A percentile compares a stretch with the other conserved stretches of the same genome.
phyloP scores from a whole-genome alignment of 2,797 vertebrate species.

The Sphaeramia orbicularis region DNA sequence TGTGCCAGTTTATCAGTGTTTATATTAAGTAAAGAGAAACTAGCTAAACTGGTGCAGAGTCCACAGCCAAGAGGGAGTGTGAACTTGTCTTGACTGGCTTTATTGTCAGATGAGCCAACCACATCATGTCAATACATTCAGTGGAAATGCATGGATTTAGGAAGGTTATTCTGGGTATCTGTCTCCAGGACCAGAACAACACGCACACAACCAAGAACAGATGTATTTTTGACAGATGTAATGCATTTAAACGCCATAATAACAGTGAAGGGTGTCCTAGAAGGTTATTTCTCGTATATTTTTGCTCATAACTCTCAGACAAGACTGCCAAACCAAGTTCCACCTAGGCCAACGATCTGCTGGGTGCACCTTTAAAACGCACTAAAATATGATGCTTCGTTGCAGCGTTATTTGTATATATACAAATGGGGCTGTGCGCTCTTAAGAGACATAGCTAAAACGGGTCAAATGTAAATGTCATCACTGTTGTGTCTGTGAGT shows the following conservation, averaged over 20 bases:
- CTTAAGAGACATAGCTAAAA: not conserved
- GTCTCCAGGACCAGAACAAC: too few relatives aligned
- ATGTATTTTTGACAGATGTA: constrained; percentile 1
- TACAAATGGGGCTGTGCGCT: not conserved
- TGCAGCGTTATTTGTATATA: constrained; percentile 1
- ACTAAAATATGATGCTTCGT: constrained; percentile 11
- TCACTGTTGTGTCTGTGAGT: constrained; percentile 11
- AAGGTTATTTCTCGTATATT: constrained; percentile 4
- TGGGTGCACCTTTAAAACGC: not conserved
- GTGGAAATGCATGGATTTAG: not conserved
- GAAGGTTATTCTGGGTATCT: constrained; percentile 2
- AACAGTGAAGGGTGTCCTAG: not conserved
- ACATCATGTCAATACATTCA: constrained; percentile 45
- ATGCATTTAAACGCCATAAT: constrained; percentile 6
- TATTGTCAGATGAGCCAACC: constrained; percentile 41
- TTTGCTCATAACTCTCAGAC: not conserved
- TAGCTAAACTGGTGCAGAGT: constrained; percentile 80
- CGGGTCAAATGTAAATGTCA: constrained; percentile 8
- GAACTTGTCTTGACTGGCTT: constrained; percentile 73
- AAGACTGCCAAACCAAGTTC: constrained; percentile 4
- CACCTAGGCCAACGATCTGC: too few relatives aligned
- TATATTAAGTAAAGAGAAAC: constrained; percentile 75
- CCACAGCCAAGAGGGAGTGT: constrained; percentile 58
- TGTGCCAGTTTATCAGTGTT: constrained; percentile 72
- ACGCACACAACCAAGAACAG: constrained; percentile 24